These are phyloP conservation scores for Caenorhabditis sp. DNA, from an alignment of 2,888 invertebrate species.

Conservation along the genomic window DNA sequence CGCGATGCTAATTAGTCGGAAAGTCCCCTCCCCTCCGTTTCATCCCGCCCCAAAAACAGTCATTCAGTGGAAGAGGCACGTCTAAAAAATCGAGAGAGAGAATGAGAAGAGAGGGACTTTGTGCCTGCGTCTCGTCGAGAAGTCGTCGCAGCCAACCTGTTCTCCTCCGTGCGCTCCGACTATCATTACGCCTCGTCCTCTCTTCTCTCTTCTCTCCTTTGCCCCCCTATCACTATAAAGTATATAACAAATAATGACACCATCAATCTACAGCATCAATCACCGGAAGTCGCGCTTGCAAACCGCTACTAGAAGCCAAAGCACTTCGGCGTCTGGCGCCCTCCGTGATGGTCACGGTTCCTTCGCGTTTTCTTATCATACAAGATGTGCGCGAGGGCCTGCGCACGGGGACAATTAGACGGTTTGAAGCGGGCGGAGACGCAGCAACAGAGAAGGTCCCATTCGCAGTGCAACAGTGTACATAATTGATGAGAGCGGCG, in stretches of 20 bases:
- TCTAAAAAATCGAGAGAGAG: conserved; percentile 50
- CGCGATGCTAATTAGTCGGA: conserved; percentile 55
- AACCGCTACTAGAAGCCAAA: conserved; percentile 60
- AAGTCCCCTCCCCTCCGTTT: conserved; percentile 31
- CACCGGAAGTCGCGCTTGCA: conserved; percentile 65
- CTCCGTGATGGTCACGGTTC: conserved; percentile 21
- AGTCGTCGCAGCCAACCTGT: conserved; percentile 46
- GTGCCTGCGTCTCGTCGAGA: conserved; percentile 42
- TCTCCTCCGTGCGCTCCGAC: conserved; percentile 16
- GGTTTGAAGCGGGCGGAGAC: conserved; percentile 22
- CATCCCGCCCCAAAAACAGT: conserved; percentile 48
- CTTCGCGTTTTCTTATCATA: conserved; percentile 35
- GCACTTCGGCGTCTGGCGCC: conserved; percentile 41
- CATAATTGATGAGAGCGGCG: conserved; percentile 43
- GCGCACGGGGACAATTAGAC: conserved; percentile 38
- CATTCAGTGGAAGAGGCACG: conserved; percentile 21
- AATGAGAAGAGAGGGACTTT: conserved; percentile 21
- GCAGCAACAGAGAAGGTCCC: conserved; percentile 25
- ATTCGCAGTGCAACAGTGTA: conserved; percentile 31
- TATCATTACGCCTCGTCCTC: conserved; percentile 40
- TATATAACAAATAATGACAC: conserved; percentile 63
- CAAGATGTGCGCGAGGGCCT: conserved; percentile 42
- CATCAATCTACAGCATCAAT: conserved; percentile 61
- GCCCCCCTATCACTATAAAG: conserved; percentile 53
- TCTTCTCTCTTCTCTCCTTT: conserved; percentile 19